Conservation (phyloP, 2,797 vertebrate genomes). For the Tapera naevia region DNA sequence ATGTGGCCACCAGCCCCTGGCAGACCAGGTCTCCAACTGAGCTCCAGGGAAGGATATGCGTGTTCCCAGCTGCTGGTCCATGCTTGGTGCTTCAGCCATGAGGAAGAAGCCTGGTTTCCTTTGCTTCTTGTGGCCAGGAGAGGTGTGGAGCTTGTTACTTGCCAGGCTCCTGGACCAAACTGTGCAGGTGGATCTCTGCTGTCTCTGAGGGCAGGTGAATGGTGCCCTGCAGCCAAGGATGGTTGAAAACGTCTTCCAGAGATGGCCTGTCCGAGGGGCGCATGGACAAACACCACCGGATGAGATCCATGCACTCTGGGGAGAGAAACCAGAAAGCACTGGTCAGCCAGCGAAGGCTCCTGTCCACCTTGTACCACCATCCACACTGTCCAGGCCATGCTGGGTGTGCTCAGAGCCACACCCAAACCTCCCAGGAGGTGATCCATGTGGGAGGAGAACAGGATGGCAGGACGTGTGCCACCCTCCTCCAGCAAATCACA, state of each 20-base stretch:
- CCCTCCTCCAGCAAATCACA: neutral
- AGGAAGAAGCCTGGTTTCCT: neutral
- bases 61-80: constrained; percentile 33
- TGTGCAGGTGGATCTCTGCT: constrained; percentile 88
- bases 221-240: constrained; percentile 89
- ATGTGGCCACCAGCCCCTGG: neutral
- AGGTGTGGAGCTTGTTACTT: constrained; percentile 56
- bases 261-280: constrained; percentile 89
- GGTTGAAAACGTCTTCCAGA: constrained; percentile 90
- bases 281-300: constrained; percentile 88
- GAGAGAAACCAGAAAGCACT: neutral
- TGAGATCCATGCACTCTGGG: constrained; percentile 87
- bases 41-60: constrained; percentile 50
- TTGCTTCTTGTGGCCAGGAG: neutral
- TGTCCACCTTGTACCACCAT: neutral
- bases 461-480: neutral
- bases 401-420: neutral
- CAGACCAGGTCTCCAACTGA: constrained; percentile 21
- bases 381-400: neutral
- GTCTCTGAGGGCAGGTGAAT: constrained; percentile 76
- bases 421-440: neutral
- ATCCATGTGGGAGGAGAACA: accelerated
- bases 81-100: neutral
- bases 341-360: neutral
- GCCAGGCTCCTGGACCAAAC: constrained; percentile 82